Percentiles rank a stretch among this genome's conserved stretches.
phyloP scores from a whole-genome alignment of 2,113 vertebrate species.

The Proteles cristata region DNA sequence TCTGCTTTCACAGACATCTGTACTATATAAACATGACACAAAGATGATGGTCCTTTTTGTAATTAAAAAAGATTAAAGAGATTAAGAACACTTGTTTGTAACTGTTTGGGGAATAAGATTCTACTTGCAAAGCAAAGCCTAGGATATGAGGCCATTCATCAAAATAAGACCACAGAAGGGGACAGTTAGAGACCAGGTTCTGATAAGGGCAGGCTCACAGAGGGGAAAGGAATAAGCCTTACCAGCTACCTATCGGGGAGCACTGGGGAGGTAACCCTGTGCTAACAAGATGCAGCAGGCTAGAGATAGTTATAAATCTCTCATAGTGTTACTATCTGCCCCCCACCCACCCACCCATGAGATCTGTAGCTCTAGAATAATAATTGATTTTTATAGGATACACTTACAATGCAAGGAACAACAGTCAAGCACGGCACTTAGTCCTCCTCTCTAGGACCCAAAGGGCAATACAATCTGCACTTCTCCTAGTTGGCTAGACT shows the following conservation, averaged over 20 bases:
- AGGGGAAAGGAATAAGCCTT: not conserved
- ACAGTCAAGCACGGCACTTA: not conserved
- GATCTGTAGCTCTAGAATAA: not conserved
- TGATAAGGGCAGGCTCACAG: no score
- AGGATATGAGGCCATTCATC: not conserved
- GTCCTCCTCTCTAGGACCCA: not conserved
- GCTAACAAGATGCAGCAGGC: not conserved
- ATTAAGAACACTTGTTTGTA: not conserved
- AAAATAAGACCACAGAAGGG: not conserved
- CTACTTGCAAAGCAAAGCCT: not conserved
- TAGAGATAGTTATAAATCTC: not conserved
- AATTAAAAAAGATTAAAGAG: constrained; percentile 11
- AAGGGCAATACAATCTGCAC: not conserved
- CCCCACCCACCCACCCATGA: not conserved
- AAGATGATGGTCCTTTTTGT: not conserved
- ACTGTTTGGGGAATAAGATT: not conserved
- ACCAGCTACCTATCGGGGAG: not conserved
- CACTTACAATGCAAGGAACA: not conserved
- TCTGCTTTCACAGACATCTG: not conserved
- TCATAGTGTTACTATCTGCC: not conserved
- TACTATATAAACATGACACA: not conserved
- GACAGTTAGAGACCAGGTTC: not conserved
- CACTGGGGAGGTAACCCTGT: not conserved
- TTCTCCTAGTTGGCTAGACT: not conserved
- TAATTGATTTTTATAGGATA: not conserved